Base-by-base conservation (phyloP, 2,888 invertebrate species). In the Amaurobius ferox region DNA sequence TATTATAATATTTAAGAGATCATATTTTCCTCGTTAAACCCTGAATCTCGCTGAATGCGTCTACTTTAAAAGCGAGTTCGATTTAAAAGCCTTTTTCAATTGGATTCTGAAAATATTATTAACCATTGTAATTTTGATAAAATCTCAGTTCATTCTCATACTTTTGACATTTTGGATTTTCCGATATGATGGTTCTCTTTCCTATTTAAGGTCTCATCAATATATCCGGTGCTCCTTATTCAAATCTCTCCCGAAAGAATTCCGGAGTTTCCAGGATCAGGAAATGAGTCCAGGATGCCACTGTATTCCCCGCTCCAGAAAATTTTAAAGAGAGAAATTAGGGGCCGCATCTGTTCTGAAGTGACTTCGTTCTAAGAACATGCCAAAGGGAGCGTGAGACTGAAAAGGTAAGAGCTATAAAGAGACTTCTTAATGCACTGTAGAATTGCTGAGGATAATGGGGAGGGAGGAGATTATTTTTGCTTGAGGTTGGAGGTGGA, bases 241-340 rank as follows among this genome's bases (percentile, higher is more conserved):
- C 19, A 55, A 16, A 5, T 55, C n/a, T 55, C 3, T 55, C 11
- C 23, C 23, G 23, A 55, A 55, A 55, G 55, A 55, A 55, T 23
- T 55, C 23, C 55, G 16, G 23, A 23, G 55, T 55, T 23, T 23
- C 13, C 3, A 23, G 23, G 2, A 23, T 5, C 62, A 35, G 64
- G 68, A 68, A 40, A 71, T 70, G 76, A 64, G 48, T 35, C 40
- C 13, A 40, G 40, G 16, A 28, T 39, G 35, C 67, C 39, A 19
- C 19, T 64, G 16, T 70, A 32, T 29, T 76, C 40, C 68, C 44
- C 71, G 76, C 76, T 68, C 29, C 76, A 40, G 13, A 30, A 29
- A 71, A 74, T 16, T 61, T 40, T 64, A 48, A 66, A 74, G 71
- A 72, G 28, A 85, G 72, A 85, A 77, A 85, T 72, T 85, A 72